phyloP scores from a whole-genome alignment of 2,113 vertebrate genomes.

The Bufo gargarizans region DNA sequence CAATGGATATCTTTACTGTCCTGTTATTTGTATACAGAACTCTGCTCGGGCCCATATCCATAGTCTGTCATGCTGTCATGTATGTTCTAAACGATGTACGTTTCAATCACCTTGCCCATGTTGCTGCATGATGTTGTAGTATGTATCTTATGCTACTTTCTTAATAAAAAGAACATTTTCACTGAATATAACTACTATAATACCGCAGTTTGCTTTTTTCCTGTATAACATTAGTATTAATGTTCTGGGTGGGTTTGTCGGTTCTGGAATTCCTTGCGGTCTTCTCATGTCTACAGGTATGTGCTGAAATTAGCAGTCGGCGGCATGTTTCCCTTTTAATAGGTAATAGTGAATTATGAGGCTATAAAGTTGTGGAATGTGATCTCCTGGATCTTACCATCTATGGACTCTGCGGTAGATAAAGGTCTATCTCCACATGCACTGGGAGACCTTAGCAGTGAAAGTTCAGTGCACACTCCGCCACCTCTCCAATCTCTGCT shows the following conservation, averaged over 20 bases:
- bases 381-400: conserved; percentile 18
- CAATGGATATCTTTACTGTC: too few species aligned
- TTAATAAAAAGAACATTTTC: too few species aligned
- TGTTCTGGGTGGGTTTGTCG: neutral
- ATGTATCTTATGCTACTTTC: too few species aligned
- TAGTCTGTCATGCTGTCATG: too few species aligned
- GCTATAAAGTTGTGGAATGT: conserved; percentile 16
- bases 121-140: too few species aligned
- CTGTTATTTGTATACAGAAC: too few species aligned
- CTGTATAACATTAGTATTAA: neutral
- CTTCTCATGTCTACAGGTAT: neutral
- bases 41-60: too few species aligned
- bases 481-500: neutral
- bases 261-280: neutral
- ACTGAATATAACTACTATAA: neutral
- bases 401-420: neutral
- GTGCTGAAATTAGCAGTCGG: neutral
- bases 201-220: neutral
- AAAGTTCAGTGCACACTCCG: neutral
- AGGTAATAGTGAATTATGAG: conserved; percentile 1
- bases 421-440: neutral
- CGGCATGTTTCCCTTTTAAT: neutral
- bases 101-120: too few species aligned
- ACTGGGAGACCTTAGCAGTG: neutral
- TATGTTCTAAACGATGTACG: too few species aligned